Percentiles rank a stretch among this genome's conserved stretches.
phyloP scores from a whole-genome alignment of 2,797 vertebrate species.

The Bradypodion ventrale region DNA sequence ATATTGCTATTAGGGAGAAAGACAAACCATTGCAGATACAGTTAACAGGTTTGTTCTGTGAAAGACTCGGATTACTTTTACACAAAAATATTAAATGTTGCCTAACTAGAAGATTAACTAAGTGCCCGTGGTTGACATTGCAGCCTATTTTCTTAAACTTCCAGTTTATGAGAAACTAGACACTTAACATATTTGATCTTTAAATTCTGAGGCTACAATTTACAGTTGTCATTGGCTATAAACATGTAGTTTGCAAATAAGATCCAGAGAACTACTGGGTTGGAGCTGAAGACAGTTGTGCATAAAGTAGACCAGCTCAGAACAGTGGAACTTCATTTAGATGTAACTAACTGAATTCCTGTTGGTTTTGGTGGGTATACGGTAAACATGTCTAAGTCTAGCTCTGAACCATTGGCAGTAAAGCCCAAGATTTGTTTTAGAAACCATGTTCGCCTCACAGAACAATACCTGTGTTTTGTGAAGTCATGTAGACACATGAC shows the following conservation, averaged over 20 bases:
- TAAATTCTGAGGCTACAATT: slow-evolving; percentile 35
- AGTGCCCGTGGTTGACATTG: slow-evolving; percentile 56
- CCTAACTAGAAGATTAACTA: slow-evolving; percentile 6
- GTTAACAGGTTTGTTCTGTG: not conserved
- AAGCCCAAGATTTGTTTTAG: not conserved
- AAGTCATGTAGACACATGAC: not conserved
- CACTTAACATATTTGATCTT: slow-evolving; percentile 45
- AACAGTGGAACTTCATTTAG: not conserved
- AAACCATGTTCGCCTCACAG: not conserved
- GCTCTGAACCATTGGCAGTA: slow-evolving; percentile 11
- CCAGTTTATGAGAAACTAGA: slow-evolving; percentile 48
- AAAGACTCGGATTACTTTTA: not conserved
- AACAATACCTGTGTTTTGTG: not conserved
- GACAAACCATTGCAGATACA: not conserved
- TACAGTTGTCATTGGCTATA: slow-evolving; percentile 34
- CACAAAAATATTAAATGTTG: fast-evolving
- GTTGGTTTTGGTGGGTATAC: not conserved
- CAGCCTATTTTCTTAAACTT: slow-evolving; percentile 56
- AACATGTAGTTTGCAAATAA: slow-evolving; percentile 54
- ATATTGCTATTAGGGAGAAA: slow-evolving; percentile 36
- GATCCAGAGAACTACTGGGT: slow-evolving; percentile 59
- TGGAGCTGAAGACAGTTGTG: not conserved
- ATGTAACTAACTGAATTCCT: not conserved
- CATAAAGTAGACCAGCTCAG: not conserved
- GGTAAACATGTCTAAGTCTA: not conserved